These are phyloP conservation scores for Acyrthosiphon pisum DNA, from an alignment of 1,140 invertebrate species.

Conservation along the genomic window DNA sequence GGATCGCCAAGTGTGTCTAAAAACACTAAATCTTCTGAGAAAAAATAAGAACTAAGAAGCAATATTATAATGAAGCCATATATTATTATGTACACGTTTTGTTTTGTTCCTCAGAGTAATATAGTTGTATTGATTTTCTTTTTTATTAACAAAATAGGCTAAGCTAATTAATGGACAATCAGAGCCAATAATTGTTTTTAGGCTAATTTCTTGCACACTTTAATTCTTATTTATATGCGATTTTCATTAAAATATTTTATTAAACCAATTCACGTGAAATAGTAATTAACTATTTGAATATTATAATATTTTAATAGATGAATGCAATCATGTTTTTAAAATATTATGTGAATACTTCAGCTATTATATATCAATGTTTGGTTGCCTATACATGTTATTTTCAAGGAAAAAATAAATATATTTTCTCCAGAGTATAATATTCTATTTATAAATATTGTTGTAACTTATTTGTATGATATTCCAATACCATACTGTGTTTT, in stretches of 20 bases:
- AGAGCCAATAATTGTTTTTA: conserved; percentile 24
- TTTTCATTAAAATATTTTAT: conserved; percentile 28
- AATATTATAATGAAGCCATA: neutral
- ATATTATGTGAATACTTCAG: conserved; percentile 15
- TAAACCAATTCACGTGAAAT: conserved; percentile 7
- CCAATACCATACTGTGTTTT: neutral
- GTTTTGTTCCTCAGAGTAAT: conserved; percentile 53
- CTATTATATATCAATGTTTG: neutral
- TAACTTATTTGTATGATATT: neutral
- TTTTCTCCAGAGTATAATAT: neutral
- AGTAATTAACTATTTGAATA: conserved; percentile 3
- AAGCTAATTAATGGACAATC: neutral
- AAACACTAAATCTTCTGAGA: conserved; percentile 1
- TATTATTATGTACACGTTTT: conserved; percentile 40
- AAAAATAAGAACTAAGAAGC: conserved; percentile 18
- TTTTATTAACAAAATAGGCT: conserved; percentile 47
- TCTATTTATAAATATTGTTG: neutral
- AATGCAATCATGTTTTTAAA: conserved; percentile 36
- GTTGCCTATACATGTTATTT: conserved; percentile 40
- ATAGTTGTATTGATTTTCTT: conserved; percentile 53
- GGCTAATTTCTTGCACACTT: neutral
- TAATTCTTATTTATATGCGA: conserved; percentile 30
- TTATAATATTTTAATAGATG: neutral
- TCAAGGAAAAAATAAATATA: conserved; percentile 22
- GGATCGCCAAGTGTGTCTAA: neutral